Evolutionary conservation across 1,140 invertebrate genomes (phyloP).

Genomic region (Cephus cinctus): DNA sequence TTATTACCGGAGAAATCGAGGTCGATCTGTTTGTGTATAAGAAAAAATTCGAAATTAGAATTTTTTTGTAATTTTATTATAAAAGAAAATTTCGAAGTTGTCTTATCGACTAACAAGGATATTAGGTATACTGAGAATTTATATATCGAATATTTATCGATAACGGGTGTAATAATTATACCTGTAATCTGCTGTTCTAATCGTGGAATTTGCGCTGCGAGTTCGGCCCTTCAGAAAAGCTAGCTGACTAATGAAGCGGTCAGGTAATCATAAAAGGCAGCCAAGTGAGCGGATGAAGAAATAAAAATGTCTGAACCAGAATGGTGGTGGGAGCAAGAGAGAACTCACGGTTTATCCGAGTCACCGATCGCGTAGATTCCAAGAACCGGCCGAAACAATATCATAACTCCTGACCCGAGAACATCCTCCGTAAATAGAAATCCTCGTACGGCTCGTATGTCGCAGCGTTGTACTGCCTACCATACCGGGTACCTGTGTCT

Average conservation of each 20-base stretch:
- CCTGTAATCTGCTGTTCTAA: conserved; percentile 3
- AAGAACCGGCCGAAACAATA: conserved; percentile 53
- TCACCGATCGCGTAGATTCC: conserved; percentile 54
- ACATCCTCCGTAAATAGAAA: conserved; percentile 48
- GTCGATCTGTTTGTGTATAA: too few relatives aligned
- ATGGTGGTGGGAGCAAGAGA: background rate
- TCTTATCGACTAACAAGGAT: too few relatives aligned
- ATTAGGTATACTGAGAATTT: too few relatives aligned
- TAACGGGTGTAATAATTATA: conserved; percentile 7
- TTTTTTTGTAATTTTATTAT: too few relatives aligned
- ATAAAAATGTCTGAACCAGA: conserved; percentile 35
- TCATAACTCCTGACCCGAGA: conserved; percentile 53
- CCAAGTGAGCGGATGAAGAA: conserved; percentile 35
- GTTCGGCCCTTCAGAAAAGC: conserved; percentile 21
- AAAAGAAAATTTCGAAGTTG: too few relatives aligned
- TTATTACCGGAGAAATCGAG: too few relatives aligned
- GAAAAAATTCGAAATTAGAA: too few relatives aligned
- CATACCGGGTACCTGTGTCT: background rate
- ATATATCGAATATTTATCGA: conserved; percentile 6
- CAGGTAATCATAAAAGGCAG: conserved; percentile 38
- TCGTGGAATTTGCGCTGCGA: conserved; percentile 8
- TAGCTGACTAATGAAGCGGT: conserved; percentile 37
- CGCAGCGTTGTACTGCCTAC: conserved; percentile 13
- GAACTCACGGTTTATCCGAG: conserved; percentile 44
- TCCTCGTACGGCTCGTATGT: conserved; percentile 34